Evolutionary conservation across 1,140 invertebrate genomes (phyloP).

Genomic region (Delia radicum): DNA sequence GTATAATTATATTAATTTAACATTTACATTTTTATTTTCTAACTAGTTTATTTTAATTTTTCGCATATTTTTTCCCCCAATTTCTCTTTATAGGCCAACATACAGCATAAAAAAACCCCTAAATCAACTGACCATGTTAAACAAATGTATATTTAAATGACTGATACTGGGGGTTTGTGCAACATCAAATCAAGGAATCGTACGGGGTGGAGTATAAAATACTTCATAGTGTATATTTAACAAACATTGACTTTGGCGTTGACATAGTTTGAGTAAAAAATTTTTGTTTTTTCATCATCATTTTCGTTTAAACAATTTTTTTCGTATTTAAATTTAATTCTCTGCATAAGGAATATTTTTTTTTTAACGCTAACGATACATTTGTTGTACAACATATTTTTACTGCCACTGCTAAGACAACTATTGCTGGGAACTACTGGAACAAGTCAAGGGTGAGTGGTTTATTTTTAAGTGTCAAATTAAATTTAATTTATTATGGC

Average conservation of each 20-base stretch:
- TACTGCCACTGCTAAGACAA: background rate
- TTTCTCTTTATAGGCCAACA: background rate
- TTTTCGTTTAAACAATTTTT: background rate
- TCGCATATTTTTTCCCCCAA: background rate
- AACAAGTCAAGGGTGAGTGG: background rate
- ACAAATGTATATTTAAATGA: background rate
- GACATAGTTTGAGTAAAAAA: background rate
- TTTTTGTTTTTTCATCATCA: background rate
- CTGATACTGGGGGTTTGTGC: background rate
- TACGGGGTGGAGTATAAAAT: background rate
- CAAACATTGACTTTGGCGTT: constrained; percentile 3
- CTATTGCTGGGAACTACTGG: background rate
- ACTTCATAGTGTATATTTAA: background rate
- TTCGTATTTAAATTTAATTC: background rate
- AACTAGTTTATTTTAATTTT: background rate
- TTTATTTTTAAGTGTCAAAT: background rate
- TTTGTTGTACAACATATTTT: background rate
- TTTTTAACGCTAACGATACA: background rate
- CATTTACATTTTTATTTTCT: background rate
- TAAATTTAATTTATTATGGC: background rate
- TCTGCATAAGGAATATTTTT: background rate
- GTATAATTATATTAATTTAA: background rate
- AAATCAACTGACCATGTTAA: background rate
- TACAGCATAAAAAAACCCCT: too few species aligned
- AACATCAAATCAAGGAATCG: background rate